Evolutionary conservation across 2,888 invertebrate species (phyloP).

Genomic region (Lepetodrilus schrolli): DNA sequence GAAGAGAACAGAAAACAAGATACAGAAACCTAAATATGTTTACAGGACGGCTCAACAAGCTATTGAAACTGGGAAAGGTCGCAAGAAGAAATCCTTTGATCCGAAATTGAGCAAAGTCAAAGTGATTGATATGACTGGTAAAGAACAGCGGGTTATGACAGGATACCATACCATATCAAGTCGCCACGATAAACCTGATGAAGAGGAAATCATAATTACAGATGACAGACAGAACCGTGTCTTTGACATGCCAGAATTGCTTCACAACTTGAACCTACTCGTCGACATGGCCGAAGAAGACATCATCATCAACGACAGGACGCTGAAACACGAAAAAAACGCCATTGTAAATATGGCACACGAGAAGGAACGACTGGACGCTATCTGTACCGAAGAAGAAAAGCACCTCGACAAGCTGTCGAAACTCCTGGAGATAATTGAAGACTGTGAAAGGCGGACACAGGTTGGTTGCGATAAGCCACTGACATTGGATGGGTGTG

Average conservation of each 20-base stretch:
- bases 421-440: slow-evolving; percentile 82
- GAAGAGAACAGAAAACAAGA: slow-evolving; percentile 71
- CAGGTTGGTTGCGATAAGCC: slow-evolving; percentile 73
- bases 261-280: slow-evolving; percentile 92
- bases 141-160: slow-evolving; percentile 86
- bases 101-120: slow-evolving; percentile 83
- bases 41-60: slow-evolving; percentile 77
- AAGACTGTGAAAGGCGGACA: slow-evolving; percentile 74
- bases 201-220: slow-evolving; percentile 77
- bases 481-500: slow-evolving; percentile 76
- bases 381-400: slow-evolving; percentile 83
- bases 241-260: slow-evolving; percentile 87
- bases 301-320: slow-evolving; percentile 81
- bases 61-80: slow-evolving; percentile 70
- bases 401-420: slow-evolving; percentile 84
- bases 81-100: slow-evolving; percentile 54
- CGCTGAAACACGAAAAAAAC: slow-evolving; percentile 85
- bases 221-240: slow-evolving; percentile 49
- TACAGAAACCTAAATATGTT: slow-evolving; percentile 72
- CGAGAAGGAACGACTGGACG: slow-evolving; percentile 84
- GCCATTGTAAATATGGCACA: slow-evolving; percentile 85
- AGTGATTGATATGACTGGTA: slow-evolving; percentile 99
- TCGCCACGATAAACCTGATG: slow-evolving; percentile 78
- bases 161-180: slow-evolving; percentile 94
- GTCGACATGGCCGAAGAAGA: slow-evolving; percentile 96